Evolutionary conservation across 2,113 vertebrate species (phyloP).

Genomic region (Stegastes partitus): DNA sequence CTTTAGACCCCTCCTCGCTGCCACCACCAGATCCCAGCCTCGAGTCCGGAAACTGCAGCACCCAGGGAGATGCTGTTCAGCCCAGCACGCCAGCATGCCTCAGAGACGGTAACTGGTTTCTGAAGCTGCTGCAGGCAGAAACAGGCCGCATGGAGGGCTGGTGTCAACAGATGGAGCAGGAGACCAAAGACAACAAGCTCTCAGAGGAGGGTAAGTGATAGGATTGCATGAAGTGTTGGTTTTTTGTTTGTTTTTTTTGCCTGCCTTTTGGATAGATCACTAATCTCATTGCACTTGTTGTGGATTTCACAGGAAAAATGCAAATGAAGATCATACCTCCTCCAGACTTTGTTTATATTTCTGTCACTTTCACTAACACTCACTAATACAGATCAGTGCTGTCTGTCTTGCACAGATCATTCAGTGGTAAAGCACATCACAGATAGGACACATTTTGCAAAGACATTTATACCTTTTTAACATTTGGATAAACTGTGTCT

Average conservation of each 20-base stretch:
- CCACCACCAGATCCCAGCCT: conserved; percentile 98
- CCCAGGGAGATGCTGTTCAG: conserved; percentile 74
- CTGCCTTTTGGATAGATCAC: neutral
- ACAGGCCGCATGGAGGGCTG: conserved; percentile 97
- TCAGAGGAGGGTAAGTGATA: conserved; percentile 89
- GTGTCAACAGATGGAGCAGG: conserved; percentile 99
- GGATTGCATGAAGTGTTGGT: neutral
- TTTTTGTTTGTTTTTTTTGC: no score
- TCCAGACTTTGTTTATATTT: conserved; percentile 2
- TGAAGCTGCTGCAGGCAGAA: conserved; percentile 97
- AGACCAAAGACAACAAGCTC: conserved; percentile 97
- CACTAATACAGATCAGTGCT: conserved; percentile 5
- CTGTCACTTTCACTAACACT: conserved; percentile 3
- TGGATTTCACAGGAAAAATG: conserved; percentile 6
- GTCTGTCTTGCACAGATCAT: neutral
- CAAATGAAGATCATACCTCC: neutral
- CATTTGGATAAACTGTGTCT: neutral
- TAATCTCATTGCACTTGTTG: neutral
- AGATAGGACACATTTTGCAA: neutral
- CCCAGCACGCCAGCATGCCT: conserved; percentile 86
- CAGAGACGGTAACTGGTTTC: conserved; percentile 97
- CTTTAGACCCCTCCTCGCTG: conserved; percentile 95
- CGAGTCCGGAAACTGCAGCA: conserved; percentile 88
- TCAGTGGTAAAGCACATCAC: neutral
- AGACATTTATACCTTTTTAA: neutral